Evolutionary conservation across 2,113 vertebrate species (phyloP).

Genomic region (Xiphias gladius): DNA sequence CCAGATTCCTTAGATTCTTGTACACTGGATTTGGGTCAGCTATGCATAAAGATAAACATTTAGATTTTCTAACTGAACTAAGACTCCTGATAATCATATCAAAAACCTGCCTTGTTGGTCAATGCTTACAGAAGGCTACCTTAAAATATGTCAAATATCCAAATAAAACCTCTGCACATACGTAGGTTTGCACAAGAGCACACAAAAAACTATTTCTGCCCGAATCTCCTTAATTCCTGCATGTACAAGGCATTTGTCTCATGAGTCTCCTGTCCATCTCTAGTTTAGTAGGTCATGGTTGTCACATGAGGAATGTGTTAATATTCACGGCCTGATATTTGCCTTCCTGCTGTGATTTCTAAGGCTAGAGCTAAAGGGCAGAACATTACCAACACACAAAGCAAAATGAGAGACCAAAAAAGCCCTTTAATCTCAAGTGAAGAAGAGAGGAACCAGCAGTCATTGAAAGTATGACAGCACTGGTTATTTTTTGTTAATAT

Average conservation of each 20-base stretch:
- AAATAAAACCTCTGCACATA: constrained; percentile 15
- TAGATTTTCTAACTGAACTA: constrained; percentile 41
- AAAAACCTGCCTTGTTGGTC: constrained; percentile 46
- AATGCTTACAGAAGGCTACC: constrained; percentile 28
- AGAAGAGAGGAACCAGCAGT: not conserved
- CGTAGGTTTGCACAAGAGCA: not conserved
- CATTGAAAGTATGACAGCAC: not conserved
- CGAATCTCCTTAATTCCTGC: constrained; percentile 19
- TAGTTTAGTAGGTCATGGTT: constrained; percentile 66
- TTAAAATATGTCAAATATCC: constrained; percentile 45
- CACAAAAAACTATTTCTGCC: not conserved
- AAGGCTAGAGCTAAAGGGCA: constrained; percentile 23
- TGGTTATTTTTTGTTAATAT: not conserved
- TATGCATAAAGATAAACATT: constrained; percentile 64
- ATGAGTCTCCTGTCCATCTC: constrained; percentile 21
- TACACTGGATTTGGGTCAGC: constrained; percentile 49
- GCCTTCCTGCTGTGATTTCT: constrained; percentile 46
- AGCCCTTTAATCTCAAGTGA: not conserved
- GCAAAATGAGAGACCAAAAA: not conserved
- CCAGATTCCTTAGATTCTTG: constrained; percentile 65
- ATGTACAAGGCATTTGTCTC: constrained; percentile 39
- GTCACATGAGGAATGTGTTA: constrained; percentile 58
- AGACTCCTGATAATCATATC: constrained; percentile 43
- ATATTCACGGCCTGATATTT: constrained; percentile 27
- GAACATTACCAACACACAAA: constrained; percentile 27